Base-by-base conservation (phyloP, 2,888 invertebrate species). In the Caradrina kadenii region DNA sequence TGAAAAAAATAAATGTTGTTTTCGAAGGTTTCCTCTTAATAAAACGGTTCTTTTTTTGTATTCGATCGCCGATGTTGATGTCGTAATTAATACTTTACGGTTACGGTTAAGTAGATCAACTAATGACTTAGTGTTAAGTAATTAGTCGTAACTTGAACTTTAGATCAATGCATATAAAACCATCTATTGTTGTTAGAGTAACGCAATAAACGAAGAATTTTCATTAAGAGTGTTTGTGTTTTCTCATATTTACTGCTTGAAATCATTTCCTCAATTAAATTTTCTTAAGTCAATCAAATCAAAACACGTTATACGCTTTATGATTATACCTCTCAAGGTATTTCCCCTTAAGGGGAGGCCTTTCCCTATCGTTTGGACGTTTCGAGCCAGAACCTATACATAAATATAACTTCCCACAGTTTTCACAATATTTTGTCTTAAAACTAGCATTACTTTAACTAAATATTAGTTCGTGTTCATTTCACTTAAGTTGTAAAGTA, bases 61-160 rank as follows among this genome's bases (percentile, higher is more conserved):
- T 70, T 60, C 76, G 49, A 61, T 55, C 49, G 21, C 13, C 35
- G 45, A 50, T 55, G 11, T 60, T 35, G 15, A 59, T 64, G 49
- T 49, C 21, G 26, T 60, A 21, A 49, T 39, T 17, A 50, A 52
- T 13, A 19, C 13, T 69, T 65, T n/a, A 50, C 42, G 48, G 54
- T 60, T 19, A n/a, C 10, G 35, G 48, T 74, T 52, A 56, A 55
- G 1, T 73, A 52, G 5, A 35, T 61, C 7, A 49, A 63, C n/a
- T 54, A 50, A 39, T 39, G 11, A 50, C 35, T 59, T 54, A 59
- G 13, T 22, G 42, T 50, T 63, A 53, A 63, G 17, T 76, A 48
- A 59, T 63, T 39, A 19, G 15, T 3, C 26, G 48, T 70, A 45
- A 53, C 52, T 70, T 71, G n/a, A 70, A 70, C 42, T 68, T 68